These are phyloP conservation scores for Anastrepha ludens DNA, from an alignment of 1,140 invertebrate genomes.

Conservation along the genomic window DNA sequence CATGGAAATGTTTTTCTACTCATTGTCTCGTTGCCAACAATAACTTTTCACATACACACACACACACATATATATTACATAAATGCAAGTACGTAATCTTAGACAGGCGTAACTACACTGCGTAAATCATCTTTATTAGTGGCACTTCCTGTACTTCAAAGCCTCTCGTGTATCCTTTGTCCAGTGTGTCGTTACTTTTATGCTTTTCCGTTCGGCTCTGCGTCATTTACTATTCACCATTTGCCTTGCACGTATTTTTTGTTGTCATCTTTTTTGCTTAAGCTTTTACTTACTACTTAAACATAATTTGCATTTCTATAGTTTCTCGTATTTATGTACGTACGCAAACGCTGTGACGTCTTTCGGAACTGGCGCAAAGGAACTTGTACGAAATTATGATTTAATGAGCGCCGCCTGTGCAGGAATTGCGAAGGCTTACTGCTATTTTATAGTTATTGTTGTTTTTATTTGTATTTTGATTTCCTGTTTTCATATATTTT, in stretches of 20 bases:
- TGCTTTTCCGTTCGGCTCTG: constrained; percentile 22
- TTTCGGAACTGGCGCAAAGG: constrained; percentile 20
- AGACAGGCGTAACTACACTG: constrained; percentile 1
- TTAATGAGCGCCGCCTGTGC: constrained; percentile 4
- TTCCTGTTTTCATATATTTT: not conserved
- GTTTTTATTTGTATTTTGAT: not conserved
- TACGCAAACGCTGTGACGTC: not conserved
- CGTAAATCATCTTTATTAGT: constrained; percentile 38
- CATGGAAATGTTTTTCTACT: not conserved
- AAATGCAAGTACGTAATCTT: not conserved
- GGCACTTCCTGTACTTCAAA: constrained; percentile 38
- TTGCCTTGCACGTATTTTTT: not conserved
- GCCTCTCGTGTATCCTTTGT: constrained; percentile 9
- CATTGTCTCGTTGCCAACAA: not conserved
- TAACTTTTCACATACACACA: not conserved
- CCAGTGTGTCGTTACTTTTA: not conserved
- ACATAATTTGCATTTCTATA: constrained; percentile 41
- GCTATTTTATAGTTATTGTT: constrained; percentile 28
- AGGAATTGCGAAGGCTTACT: not conserved
- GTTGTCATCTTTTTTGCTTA: not conserved
- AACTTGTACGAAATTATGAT: constrained; percentile 36
- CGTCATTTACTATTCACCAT: constrained; percentile 25
- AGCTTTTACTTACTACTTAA: constrained; percentile 38
- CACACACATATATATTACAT: not conserved
- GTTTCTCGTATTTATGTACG: constrained; percentile 11